Evolutionary conservation across 2,113 vertebrate species (phyloP), one percentile per base, ranked within the genome.

Genomic region (Muscicapa adusta): DNA sequence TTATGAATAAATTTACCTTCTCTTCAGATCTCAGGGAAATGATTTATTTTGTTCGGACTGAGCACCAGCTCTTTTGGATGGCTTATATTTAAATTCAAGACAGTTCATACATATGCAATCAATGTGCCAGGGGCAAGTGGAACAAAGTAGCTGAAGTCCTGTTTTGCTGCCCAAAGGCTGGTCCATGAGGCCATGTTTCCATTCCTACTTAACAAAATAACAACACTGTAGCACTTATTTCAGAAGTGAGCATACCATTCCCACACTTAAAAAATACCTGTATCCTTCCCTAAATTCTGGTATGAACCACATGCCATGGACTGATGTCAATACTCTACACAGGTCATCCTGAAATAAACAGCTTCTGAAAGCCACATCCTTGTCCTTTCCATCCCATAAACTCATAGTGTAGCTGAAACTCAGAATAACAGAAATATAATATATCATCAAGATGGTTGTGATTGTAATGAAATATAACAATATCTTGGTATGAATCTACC

Each of bases 11-110:
- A 86, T 94, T 76, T 51, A 56, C 22, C 77, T 88, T 88, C 80
- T 77, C 45, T 87, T 94, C 61, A 71, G 34, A 77, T 76, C 40
- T 76, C n/a, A 63, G 26, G 18, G 45, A 80, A 88, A 62, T 48
- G 57, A 34, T 56, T 84, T 76, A 36, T 85, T 76, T 76, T 26
- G 13, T 50, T 92, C 75, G 26, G 60, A 57, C 17, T 72, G 56
- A 72, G 38, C 9, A 76, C 6, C 34, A 74, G 40, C 34, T 86
- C 24, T 88, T 78, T 38, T 1, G n/a, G 31, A 42, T 54, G 26
- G n/a, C 73, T 92, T 51, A 19, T 88, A 71, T 76, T 92, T 75
- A 91, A 87, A 94, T 81, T 93, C 51, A 82, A 89, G 51, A 8
- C 50, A 67, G 40, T 47, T 81, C 33, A 73, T 87, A 86, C 74